These are phyloP conservation scores for Grammomys surdaster DNA, from an alignment of 2,113 vertebrate genomes.

Conservation along the genomic window DNA sequence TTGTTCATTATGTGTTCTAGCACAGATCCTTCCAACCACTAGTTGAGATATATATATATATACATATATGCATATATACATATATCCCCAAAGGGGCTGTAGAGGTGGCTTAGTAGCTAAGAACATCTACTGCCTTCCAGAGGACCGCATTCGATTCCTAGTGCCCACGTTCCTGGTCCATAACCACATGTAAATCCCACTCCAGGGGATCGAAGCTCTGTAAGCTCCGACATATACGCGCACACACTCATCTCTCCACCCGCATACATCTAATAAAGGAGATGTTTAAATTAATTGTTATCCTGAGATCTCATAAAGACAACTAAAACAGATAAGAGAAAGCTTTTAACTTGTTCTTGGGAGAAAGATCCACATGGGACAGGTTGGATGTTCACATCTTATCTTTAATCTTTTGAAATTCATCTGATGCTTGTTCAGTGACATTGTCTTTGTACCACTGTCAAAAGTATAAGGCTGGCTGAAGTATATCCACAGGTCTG, in stretches of 20 bases:
- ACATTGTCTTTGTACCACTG: conserved; percentile 55
- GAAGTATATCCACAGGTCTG: conserved; percentile 47
- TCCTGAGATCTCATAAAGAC: conserved; percentile 56
- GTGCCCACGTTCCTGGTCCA: background rate
- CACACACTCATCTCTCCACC: background rate
- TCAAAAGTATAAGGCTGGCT: conserved; percentile 43
- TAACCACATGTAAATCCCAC: background rate
- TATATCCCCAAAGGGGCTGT: background rate
- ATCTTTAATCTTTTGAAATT: conserved; percentile 69
- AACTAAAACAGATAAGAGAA: conserved; percentile 44
- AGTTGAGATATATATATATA: background rate
- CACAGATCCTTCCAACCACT: conserved; percentile 22
- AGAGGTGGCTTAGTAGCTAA: background rate
- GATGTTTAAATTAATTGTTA: conserved; percentile 3
- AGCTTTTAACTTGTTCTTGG: conserved; percentile 56
- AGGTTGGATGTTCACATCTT: conserved; percentile 56
- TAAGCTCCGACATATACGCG: background rate
- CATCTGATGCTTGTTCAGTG: conserved; percentile 58
- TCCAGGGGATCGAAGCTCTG: background rate
- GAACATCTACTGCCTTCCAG: background rate
- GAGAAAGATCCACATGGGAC: conserved; percentile 22
- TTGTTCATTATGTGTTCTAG: conserved; percentile 45
- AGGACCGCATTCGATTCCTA: background rate
- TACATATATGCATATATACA: background rate
- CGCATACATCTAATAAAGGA: background rate